A percentile compares a stretch with the other conserved stretches of the same genome.
Evolutionary conservation across 2,888 invertebrate species (phyloP).

Genomic region (Schrankia costaestrigalis): DNA sequence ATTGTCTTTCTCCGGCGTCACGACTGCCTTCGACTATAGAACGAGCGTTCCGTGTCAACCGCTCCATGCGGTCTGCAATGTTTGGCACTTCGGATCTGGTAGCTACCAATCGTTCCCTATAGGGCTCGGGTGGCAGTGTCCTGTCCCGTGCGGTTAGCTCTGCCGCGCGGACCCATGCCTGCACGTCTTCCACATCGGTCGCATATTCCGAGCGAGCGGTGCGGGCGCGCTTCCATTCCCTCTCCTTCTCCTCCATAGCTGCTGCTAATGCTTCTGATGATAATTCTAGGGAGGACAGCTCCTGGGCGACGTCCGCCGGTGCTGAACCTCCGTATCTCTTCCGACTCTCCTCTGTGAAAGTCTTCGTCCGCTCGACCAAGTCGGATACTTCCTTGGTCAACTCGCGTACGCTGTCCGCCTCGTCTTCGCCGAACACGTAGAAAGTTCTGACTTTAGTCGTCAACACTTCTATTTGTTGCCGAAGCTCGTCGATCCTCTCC

Average conservation of each 20-base stretch:
- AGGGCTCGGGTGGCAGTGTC: slow-evolving; percentile 86
- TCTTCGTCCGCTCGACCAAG: slow-evolving; percentile 79
- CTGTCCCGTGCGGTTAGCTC: slow-evolving; percentile 92
- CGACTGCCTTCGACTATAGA: slow-evolving; percentile 89
- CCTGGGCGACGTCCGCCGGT: slow-evolving; percentile 89
- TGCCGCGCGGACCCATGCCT: slow-evolving; percentile 90
- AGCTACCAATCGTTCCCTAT: slow-evolving; percentile 88
- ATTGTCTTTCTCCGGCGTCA: slow-evolving; percentile 87
- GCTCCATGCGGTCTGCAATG: slow-evolving; percentile 88
- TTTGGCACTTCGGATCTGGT: slow-evolving; percentile 87
- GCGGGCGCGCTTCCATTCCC: slow-evolving; percentile 92
- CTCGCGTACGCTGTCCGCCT: slow-evolving; percentile 80
- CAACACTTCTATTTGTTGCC: slow-evolving; percentile 84
- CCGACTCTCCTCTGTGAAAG: slow-evolving; percentile 80
- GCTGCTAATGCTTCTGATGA: slow-evolving; percentile 88
- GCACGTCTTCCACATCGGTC: slow-evolving; percentile 89
- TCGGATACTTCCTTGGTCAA: slow-evolving; percentile 81
- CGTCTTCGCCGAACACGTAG: slow-evolving; percentile 89
- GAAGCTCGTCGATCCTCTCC: slow-evolving; percentile 84
- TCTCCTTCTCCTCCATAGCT: slow-evolving; percentile 92
- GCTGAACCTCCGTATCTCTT: slow-evolving; percentile 83
- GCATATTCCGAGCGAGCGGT: slow-evolving; percentile 90
- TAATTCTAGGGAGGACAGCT: slow-evolving; percentile 90
- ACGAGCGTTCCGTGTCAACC: slow-evolving; percentile 88
- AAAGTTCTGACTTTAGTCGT: slow-evolving; percentile 84